These are phyloP conservation scores for Coleophora deauratella DNA, from an alignment of 2,888 invertebrate genomes.

Conservation along the genomic window DNA sequence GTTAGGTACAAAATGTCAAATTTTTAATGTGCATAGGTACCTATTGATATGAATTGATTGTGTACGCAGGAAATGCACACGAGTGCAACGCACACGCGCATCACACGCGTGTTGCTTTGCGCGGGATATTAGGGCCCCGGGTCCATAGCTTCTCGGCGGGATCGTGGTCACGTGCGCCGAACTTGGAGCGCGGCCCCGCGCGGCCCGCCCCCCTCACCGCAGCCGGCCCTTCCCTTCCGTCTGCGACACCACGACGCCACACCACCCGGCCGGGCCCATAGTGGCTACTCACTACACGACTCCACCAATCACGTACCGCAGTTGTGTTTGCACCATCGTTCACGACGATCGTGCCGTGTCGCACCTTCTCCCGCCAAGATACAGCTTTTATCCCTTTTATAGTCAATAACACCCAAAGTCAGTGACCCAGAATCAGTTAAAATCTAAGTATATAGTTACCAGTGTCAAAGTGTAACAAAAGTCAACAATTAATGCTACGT, in stretches of 20 bases:
- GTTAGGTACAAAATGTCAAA: too few species aligned
- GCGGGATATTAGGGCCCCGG: too few species aligned
- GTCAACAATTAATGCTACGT: conserved; percentile 27
- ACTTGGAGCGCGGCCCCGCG: conserved; percentile 18
- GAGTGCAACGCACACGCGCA: too few species aligned
- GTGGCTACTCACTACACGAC: conserved; percentile 46
- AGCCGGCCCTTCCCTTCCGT: conserved; percentile 12
- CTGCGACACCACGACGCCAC: conserved; percentile 17
- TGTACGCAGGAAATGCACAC: too few species aligned
- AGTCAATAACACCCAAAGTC: conserved; percentile 32
- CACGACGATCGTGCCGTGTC: conserved; percentile 30
- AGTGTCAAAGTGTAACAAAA: conserved; percentile 22
- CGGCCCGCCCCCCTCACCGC: conserved; percentile 27
- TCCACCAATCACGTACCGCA: conserved; percentile 35
- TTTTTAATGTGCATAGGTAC: too few species aligned
- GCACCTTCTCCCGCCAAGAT: conserved; percentile 10
- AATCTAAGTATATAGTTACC: too few species aligned
- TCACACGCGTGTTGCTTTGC: too few species aligned
- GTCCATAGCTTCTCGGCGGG: neutral
- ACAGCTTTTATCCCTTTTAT: conserved; percentile 42
- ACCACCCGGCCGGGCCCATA: conserved; percentile 34
- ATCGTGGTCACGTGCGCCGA: neutral
- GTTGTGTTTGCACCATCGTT: conserved; percentile 48
- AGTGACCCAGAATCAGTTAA: conserved; percentile 23
- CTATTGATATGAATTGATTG: too few species aligned